Base-by-base conservation (phyloP, 2,797 vertebrate genomes). In the Pangasius larnaudii region DNA sequence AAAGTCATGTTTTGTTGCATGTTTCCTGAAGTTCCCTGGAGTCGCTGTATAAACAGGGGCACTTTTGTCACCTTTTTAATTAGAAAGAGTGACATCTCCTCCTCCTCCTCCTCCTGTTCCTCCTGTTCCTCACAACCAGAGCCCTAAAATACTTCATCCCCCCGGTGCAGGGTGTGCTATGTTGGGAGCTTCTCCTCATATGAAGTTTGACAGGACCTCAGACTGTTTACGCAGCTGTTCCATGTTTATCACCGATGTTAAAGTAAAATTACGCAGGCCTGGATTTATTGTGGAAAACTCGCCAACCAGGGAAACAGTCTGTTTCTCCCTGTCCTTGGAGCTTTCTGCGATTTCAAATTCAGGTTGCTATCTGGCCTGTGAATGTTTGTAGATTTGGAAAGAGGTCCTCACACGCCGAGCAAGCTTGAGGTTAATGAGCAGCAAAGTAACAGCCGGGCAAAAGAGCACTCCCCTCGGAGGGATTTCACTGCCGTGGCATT, bases 191-290 rank as follows among this genome's bases (percentile, higher is more conserved):
- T 61, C 81, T 42, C 78, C 39, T 90, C 51, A 92, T 58, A n/a
- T 86, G 58, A 88, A 88, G 87, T 90, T 92, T 93, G 89, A 90
- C 90, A 88, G 90, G 14, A 87, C 87, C 89, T 92, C 89, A 85
- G 89, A 93, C 61, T 92, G 91, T 94, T 95, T 93, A 90, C 93
- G 91, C 94, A 95, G 94, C 95, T 95, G 93, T 92, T 93, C 58
- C 9, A 63, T 91, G 90, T 92, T 90, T 90, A 90, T 3, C 19
- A 84, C 88, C 86, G 67, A 83, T 90, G 87, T 91, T 90, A 85
- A 90, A 91, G 88, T 85, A 85, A 85, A 85, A 58, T 65, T 87
- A 88, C 78, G 53, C 77, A 27, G 30, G 30, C 46, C 14, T 8
- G 46, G 75, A 74, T 71, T 79, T 67, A 49, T 24, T 39, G 71